These are phyloP conservation scores for Sus cebifrons DNA, from an alignment of 2,797 vertebrate species.

Conservation along the genomic window DNA sequence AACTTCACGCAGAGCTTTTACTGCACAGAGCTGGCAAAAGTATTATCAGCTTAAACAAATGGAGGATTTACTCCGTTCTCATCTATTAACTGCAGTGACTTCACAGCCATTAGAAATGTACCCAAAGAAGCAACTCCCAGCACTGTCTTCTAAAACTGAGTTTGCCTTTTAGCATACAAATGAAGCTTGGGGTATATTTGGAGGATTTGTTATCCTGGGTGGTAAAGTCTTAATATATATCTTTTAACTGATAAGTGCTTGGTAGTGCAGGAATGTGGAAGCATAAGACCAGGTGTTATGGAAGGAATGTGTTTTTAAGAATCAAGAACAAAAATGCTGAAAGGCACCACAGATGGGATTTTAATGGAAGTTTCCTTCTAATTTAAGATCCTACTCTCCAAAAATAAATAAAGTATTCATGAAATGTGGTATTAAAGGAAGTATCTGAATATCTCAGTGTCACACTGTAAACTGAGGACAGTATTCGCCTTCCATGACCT, in stretches of 20 bases:
- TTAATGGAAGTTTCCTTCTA: conserved; percentile 64
- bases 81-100: neutral
- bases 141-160: neutral
- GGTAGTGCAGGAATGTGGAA: neutral
- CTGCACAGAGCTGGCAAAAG: neutral
- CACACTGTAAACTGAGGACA: neutral
- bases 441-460: neutral
- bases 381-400: conserved; percentile 39
- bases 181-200: neutral
- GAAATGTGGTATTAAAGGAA: neutral
- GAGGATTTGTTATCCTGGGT: conserved; percentile 22
- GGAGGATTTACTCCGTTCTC: conserved; percentile 15
- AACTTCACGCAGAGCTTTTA: neutral
- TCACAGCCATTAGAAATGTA: neutral
- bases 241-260: neutral
- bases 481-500: neutral
- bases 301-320: conserved; percentile 64
- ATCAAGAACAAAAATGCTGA: conserved; percentile 52
- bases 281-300: neutral
- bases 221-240: neutral
- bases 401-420: conserved; percentile 9
- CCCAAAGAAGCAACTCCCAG: neutral
- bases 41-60: conserved; percentile 70
- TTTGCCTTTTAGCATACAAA: neutral
- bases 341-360: conserved; percentile 52